These are phyloP conservation scores for Orchesellides sinensis DNA, from an alignment of 2,888 invertebrate species.

Conservation along the genomic window DNA sequence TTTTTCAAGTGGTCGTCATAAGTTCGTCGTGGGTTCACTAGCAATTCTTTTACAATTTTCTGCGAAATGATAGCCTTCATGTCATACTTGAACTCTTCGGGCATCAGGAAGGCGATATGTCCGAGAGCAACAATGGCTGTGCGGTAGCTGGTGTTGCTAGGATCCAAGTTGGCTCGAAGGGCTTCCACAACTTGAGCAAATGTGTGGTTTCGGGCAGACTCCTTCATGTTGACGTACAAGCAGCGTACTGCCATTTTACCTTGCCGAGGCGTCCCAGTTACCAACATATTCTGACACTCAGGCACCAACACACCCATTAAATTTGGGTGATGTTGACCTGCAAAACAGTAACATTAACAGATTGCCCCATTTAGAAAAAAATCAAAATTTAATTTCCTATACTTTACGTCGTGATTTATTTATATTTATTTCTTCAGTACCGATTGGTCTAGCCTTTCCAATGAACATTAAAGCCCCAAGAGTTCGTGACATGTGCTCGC, in stretches of 20 bases:
- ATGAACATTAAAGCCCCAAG: slow-evolving; percentile 91
- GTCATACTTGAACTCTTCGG: slow-evolving; percentile 91
- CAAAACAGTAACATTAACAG: slow-evolving; percentile 6
- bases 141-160: slow-evolving; percentile 88
- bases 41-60: slow-evolving; percentile 95
- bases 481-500: slow-evolving; percentile 87
- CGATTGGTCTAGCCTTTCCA: slow-evolving; percentile 90
- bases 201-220: slow-evolving; percentile 73
- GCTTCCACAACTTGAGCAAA: slow-evolving; percentile 73
- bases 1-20: slow-evolving; percentile 80
- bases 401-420: slow-evolving; percentile 77
- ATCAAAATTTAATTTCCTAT: slow-evolving; percentile 68
- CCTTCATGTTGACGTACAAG: slow-evolving; percentile 88
- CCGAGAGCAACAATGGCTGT: slow-evolving; percentile 96
- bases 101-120: slow-evolving; percentile 95
- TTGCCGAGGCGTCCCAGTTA: slow-evolving; percentile 94
- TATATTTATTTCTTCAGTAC: slow-evolving; percentile 77
- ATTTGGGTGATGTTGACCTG: slow-evolving; percentile 84
- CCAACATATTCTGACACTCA: slow-evolving; percentile 91
- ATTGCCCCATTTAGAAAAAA: neutral
- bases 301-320: slow-evolving; percentile 89
- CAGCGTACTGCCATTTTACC: slow-evolving; percentile 98
- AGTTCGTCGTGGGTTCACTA: slow-evolving; percentile 81
- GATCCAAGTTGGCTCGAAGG: slow-evolving; percentile 85
- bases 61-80: slow-evolving; percentile 97